Base-by-base conservation (phyloP, 2,888 invertebrate species). In the Trimorus sp. region DNA sequence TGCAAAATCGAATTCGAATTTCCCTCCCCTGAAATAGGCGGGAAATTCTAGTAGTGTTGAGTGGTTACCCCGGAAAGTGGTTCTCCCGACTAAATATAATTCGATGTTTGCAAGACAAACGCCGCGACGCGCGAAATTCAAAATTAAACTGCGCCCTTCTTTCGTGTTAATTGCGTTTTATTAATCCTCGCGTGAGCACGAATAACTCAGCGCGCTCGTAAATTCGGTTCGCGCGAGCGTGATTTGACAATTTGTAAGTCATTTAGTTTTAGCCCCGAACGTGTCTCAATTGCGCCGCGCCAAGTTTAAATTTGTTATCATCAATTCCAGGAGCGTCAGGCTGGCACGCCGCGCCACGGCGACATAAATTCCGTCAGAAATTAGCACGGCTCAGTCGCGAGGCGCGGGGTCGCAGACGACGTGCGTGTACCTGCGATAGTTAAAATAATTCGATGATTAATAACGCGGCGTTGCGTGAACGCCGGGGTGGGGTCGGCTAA, bases 241-340 rank as follows among this genome's bases (percentile, higher is more conserved):
- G 79, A 83, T 78, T 80, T 75, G 78, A 80, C 80, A 77, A 78
- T 83, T 81, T 69, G 80, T 70, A 71, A 76, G 83, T 77, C 79
- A 77, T 80, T 83, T 79, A 69, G 77, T 68, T 81, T 79, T 73
- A 60, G 77, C 59, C 48, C 65, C 77, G 63, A 77, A 78, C 71
- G 83, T 66, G 80, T 83, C 83, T 83, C 80, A 83, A 83, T 83
- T 81, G 80, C 83, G 69, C 74, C 78, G 63, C 60, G 83, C 83
- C 80, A 78, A 83, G 83, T 83, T 83, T 83, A 83, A 81, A 80
- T 83, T 75, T 73, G 83, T 83, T 83, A 83, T 83, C 83, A 81
- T 83, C 80, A 83, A 83, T 83, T 83, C 83, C 83, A 83, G 80
- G 60, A 77, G 75, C 78, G 78, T 80, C 70, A 68, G 59, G 49